Evolutionary conservation across 64 coral and sea anemone species (phyloP), one percentile per base, ranked within the genome.

Genomic region (Orbicella faveolata): DNA sequence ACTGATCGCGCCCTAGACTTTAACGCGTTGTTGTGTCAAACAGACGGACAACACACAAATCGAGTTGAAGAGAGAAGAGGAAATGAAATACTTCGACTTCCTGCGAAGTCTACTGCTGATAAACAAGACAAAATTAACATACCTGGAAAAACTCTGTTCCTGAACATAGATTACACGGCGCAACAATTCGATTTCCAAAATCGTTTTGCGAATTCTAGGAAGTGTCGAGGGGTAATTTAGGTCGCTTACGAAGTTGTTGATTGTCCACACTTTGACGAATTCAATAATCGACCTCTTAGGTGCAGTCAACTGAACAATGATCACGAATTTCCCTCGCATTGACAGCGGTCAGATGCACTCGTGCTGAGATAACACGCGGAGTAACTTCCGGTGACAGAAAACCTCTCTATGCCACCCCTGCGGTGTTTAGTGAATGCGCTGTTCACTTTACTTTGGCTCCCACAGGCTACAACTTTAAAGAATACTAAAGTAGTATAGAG

Each of bases 261-360:
- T 72, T 30, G 64, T 83, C 61, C 80, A 83, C 80, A 66, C 61
- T 83, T 83, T 34, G 80, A 21, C 34, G 62, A 67, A 83, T 34
- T 83, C 61, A 61, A 20, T 70, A 70, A 70, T 70, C 67, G 67
- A 70, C 67, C 80, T 66, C 80, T 83, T 67, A 66, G 75, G 80
- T 62, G 80, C 80, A 81, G 80, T 85, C 63, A 53, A 67, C 65
- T 52, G 39, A 73, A 85, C 82, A 85, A 85, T 85, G 82, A 73
- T 85, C 82, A 72, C 82, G 65, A 84, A 44, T 68, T 72, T n/a
- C 19, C 65, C 65, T 84, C 23, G 61, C 62, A 68, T 73, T 85
- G 82, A 85, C 82, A 85, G 65, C 82, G 64, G 21, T 72, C 17
- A 52, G 65, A 44, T 30, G 6, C 65, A 44, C 63, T 85, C 64